Evolutionary conservation across 2,797 vertebrate species (phyloP).

Genomic region (Onychomys arenicola): DNA sequence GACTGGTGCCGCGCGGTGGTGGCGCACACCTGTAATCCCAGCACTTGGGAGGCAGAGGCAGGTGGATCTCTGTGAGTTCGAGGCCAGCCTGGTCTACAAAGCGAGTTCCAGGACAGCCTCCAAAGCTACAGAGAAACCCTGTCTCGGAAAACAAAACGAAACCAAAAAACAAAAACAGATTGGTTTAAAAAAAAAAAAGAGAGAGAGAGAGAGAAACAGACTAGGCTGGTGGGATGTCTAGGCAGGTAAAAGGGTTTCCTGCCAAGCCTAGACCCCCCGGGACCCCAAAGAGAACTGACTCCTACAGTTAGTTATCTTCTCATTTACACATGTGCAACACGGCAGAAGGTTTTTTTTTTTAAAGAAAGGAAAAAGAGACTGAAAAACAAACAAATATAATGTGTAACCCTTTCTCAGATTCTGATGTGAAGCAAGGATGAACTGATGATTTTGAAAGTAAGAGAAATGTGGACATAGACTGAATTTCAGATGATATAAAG

Average conservation of each 20-base stretch:
- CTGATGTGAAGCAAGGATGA: neutral
- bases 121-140: too few species aligned
- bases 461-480: neutral
- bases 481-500: neutral
- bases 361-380: neutral
- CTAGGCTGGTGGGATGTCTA: neutral
- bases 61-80: too few species aligned
- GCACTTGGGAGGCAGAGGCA: too few species aligned
- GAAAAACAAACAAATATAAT: conserved; percentile 13
- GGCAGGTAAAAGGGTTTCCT: neutral
- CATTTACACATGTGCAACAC: neutral
- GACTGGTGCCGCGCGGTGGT: too few species aligned
- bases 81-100: too few species aligned
- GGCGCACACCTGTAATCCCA: too few species aligned
- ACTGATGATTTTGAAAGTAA: neutral
- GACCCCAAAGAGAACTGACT: neutral
- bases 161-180: too few species aligned
- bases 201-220: too few species aligned
- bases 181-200: too few species aligned
- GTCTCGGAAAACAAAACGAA: too few species aligned
- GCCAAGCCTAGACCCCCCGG: neutral
- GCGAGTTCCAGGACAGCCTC: too few species aligned
- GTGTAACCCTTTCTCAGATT: neutral
- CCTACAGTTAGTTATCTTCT: neutral
- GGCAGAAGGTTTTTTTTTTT: neutral